Evolutionary conservation across 2,797 vertebrate species (phyloP), one percentile per base, ranked within the genome.

Genomic region (Darevskia nairensis): DNA sequence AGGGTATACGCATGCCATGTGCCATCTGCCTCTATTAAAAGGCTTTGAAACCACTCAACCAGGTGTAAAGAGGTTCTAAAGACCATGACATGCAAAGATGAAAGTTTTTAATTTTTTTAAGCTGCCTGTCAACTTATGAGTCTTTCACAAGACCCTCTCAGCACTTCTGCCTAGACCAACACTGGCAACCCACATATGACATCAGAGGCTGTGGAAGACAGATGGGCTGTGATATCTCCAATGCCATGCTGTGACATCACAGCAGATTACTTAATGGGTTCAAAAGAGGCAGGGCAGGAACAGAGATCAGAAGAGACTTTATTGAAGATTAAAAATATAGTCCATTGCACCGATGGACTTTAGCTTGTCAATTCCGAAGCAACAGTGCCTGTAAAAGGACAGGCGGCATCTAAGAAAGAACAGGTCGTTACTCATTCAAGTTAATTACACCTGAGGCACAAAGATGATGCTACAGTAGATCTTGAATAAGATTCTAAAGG

Each of bases 1-100:
- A 83, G 64, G 39, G 19, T 82, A 61, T 50, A 87, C 68, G 10
- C n/a, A 35, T 69, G 32, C 44, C 61, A 83, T 55, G 8, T 44
- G 19, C 72, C 29, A 89, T 8, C 66, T n/a, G 27, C 41, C 2
- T 64, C 39, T 72, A 71, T 55, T 27, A 32, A 72, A 80, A 85
- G 66, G 10, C 68, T 64, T 50, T 80, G 88, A 85, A 85, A 74
- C 21, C 9, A 64, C 44, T 89, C 46, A 88, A 59, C 50, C 69
- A 64, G 64, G 25, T 35, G 8, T 9, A 74, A 84, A 11, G 9
- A 61, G n/a, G 78, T 46, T 74, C 32, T 74, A 80, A 74, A 68
- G 41, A 75, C 80, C 9, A 80, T 3, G 39, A 19, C 25, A 75
- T 75, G 75, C 27, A 69, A 83, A 64, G 23, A 85, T 50, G 5